Evolutionary conservation across 2,888 invertebrate species (phyloP), one percentile per base, ranked within the genome.

Genomic region (Callyntrura sp.): DNA sequence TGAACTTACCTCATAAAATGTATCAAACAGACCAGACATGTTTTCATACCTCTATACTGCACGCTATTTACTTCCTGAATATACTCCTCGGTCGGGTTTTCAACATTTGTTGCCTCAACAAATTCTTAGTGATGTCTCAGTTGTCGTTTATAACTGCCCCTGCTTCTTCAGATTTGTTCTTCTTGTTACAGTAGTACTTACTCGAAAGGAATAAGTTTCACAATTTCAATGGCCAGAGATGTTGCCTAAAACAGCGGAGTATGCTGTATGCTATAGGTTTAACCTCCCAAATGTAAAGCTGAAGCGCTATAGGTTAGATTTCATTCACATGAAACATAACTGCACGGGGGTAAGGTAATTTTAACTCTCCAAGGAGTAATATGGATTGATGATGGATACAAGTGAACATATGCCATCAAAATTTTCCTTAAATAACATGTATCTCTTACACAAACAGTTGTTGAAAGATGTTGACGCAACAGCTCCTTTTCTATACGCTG

Each of bases 361-460:
- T 65, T 23, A 88, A 85, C 62, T 93, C 93, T 91, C 93, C 17
- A 87, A 89, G 91, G 92, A 91, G 90, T 85, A 91, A 93, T 93
- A 92, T 88, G 89, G 90, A 73, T 28, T 90, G 92, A 92, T 92
- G 93, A 93, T 85, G 91, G 92, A 92, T 92, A 91, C 90, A 88
- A 84, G 81, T 81, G 87, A 88, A 60, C 87, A 88, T 60, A 88
- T 88, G 87, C 87, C 82, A 73, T 88, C 81, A 82, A 88, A 87
- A 87, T 81, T 79, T 55, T 17, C 70, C 57, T 51, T 28, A 51
- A 86, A 57, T 55, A 82, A 73, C 65, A 82, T 76, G 85, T 57
- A 57, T 88, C 87, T 70, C 60, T 70, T 82, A 35, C 87, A 73
- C 60, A 88, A 81, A 88, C 70, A n/a, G n/a, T n/a, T n/a, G 87